Evolutionary conservation across 2,797 vertebrate species (phyloP), one percentile per base, ranked within the genome.

Genomic region (Melanotaenia nigrans): DNA sequence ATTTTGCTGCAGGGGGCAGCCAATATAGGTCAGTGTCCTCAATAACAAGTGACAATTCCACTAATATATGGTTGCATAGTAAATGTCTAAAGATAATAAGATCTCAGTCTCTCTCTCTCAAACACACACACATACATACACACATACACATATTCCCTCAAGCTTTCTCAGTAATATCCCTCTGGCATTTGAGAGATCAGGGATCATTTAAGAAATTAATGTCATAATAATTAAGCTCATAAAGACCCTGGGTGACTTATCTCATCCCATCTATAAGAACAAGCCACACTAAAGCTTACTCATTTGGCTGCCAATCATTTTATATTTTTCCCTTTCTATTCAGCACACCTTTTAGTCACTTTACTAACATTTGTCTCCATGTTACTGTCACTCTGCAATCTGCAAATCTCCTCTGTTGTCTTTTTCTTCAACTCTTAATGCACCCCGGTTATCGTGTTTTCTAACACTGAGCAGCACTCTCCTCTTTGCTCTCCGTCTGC

Each of bases 181-280:
- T 56, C 33, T 68, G 59, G 79, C 86, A 78, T 73, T 73, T 47
- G 30, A 45, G 69, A 82, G 74, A 84, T 85, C 78, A 86, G 69
- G 65, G 67, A 85, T 83, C 59, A 78, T 77, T 84, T 81, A 66
- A 75, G 69, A 85, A 85, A 83, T 82, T 45, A 72, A 87, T 83
- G 86, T 87, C 76, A 85, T 66, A 77, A 83, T 91, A 90, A 89
- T 89, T 89, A 84, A 89, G 68, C 75, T 80, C 73, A 81, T 77
- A 71, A 87, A 82, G 73, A 58, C 68, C 61, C 24, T 16, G 47
- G 63, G 65, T 72, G 84, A 71, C 64, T 69, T 0, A 22, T 75
- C 77, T 72, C 67, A 49, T 73, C 56, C 73, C 49, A 67, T 75
- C 78, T 66, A 20, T 28, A 61, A 66, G 68, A 79, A 83, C 10